phyloP scores from a whole-genome alignment of 2,113 vertebrate species.

The Propithecus coquereli region DNA sequence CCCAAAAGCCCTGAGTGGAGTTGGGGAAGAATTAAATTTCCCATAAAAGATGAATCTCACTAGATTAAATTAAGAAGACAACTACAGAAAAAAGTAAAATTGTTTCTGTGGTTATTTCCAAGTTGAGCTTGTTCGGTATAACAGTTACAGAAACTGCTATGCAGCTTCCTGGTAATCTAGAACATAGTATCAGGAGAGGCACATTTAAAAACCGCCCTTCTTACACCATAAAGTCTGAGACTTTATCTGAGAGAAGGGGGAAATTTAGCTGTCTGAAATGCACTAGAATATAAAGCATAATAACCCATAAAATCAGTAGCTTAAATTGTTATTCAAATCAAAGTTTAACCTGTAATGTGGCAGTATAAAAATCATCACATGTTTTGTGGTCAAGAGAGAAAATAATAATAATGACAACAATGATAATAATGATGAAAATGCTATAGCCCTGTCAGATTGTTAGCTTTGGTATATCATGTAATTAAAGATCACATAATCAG shows the following conservation, averaged over 20 bases:
- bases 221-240: neutral
- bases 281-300: neutral
- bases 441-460: neutral
- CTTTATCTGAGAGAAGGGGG: neutral
- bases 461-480: neutral
- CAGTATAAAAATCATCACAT: neutral
- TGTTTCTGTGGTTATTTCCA: neutral
- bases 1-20: neutral
- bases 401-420: too few relatives aligned
- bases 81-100: neutral
- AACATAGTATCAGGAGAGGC: neutral
- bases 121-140: neutral
- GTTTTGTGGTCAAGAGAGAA: neutral
- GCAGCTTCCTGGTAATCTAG: neutral
- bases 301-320: neutral
- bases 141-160: neutral
- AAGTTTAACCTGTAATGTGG: neutral
- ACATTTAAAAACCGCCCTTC: neutral
- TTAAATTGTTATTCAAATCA: neutral
- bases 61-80: neutral
- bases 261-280: neutral
- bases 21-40: neutral
- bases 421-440: neutral
- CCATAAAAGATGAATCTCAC: neutral
- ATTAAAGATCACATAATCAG: neutral